Base-by-base conservation (phyloP, 2,797 vertebrate genomes). In the Chiroxiphia lanceolata region DNA sequence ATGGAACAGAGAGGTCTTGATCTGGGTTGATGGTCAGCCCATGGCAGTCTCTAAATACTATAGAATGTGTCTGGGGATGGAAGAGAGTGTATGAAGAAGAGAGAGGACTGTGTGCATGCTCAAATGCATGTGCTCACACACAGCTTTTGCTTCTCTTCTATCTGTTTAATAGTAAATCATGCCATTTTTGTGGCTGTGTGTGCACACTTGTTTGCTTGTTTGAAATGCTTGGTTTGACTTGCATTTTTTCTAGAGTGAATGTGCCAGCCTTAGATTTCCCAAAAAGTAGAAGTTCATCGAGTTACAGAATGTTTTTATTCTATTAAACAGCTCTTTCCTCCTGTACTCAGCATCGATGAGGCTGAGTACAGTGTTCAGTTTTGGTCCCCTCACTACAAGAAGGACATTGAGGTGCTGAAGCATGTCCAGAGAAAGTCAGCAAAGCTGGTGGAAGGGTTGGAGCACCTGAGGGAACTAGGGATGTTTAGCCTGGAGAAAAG, bases 391-490 rank as follows among this genome's bases (percentile, higher is more conserved):
- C 51, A 26, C 44, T 77, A 7, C 14, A 34, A 6, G 6, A 51
- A 38, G 25, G 65, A 51, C 29, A 13, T 9, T 9, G 20, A 51
- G 4, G 23, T 70, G 20, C 64, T 77, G 21, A 20, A 38, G 25
- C 0, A 0, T 22, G 8, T 64, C 50, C 44, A 51, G 29, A 34
- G 20, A 45, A 71, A 13, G n/a, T 10, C 12, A 77, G 0, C 0
- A 1, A 2, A 57, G 9, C n/a, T 64, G 44, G 44, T 5, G 23
- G 13, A 61, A 59, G 50, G 16, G 48, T 38, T 77, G 87, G 38
- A 70, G 23, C 36, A 56, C 40, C 36, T 42, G 10, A n/a, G 22
- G 33, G 36, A 36, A 26, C 42, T 77, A 44, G 27, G 13, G 9
- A 1, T 57, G 23, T 34, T 57, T 15, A 83, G 20, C 50, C 57